Conservation (phyloP, 35 echinoderm and acorn worm species). For the Heliocidaris tuberculata region DNA sequence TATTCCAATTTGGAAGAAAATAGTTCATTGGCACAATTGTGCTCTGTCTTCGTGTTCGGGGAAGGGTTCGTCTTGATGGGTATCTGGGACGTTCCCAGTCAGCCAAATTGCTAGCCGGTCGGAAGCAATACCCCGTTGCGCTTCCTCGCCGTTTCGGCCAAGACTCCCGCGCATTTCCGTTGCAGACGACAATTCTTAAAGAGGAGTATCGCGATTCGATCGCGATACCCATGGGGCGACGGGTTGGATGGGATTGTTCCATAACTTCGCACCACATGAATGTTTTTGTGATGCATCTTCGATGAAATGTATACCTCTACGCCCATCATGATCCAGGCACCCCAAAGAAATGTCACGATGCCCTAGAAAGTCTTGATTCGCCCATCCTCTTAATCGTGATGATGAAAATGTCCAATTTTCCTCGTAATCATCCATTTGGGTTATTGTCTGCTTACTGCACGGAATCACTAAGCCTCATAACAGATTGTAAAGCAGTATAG, state of each 20-base stretch:
- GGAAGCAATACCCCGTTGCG: background rate
- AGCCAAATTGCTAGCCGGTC: slow-evolving; percentile 20
- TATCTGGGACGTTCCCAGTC: background rate
- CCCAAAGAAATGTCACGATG: slow-evolving; percentile 8
- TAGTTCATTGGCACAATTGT: slow-evolving; percentile 32
- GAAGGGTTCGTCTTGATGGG: background rate
- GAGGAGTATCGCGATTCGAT: slow-evolving; percentile 24
- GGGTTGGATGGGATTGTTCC: slow-evolving; percentile 12
- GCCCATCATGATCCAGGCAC: background rate
- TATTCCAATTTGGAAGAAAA: background rate
- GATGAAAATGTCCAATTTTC: background rate
- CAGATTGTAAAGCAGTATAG: background rate
- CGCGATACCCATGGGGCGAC: background rate
- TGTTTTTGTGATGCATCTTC: background rate
- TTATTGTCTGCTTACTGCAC: background rate
- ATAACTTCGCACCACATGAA: slow-evolving; percentile 21
- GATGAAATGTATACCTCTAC: background rate
- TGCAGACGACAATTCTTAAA: slow-evolving; percentile 27
- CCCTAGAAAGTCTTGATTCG: background rate
- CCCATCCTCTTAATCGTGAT: background rate
- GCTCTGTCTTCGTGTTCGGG: background rate
- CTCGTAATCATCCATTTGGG: background rate
- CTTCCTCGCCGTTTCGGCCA: slow-evolving; percentile 18
- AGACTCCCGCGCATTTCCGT: slow-evolving; percentile 38
- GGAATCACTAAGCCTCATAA: background rate